Conservation (phyloP, 2,888 invertebrate genomes). For the Nymphalis polychloros region DNA sequence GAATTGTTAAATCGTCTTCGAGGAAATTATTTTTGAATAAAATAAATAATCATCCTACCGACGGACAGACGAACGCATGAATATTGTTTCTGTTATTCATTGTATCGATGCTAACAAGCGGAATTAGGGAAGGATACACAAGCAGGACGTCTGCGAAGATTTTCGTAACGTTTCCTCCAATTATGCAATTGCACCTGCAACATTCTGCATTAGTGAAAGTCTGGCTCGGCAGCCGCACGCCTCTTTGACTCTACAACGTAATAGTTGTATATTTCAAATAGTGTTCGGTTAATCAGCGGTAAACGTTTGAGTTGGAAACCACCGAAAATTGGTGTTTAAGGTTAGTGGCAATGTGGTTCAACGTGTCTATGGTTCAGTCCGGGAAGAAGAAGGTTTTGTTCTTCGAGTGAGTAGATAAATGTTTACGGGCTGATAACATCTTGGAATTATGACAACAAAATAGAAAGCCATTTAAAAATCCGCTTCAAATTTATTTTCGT, state of each 20-base stretch:
- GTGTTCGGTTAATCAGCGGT: conserved; percentile 29
- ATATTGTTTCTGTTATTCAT: background rate
- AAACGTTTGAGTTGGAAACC: conserved; percentile 15
- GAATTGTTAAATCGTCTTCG: no score
- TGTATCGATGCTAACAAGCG: conserved; percentile 22
- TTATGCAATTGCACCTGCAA: conserved; percentile 50
- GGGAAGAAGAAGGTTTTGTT: conserved; percentile 58
- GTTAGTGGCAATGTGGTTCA: conserved; percentile 55
- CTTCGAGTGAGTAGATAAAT: conserved; percentile 51
- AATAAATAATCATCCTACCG: background rate
- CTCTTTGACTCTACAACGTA: conserved; percentile 35
- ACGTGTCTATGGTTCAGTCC: conserved; percentile 59
- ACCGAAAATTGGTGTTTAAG: conserved; percentile 10
- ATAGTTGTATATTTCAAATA: conserved; percentile 40
- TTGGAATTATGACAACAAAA: background rate
- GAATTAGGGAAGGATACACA: conserved; percentile 51
- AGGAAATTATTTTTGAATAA: no score
- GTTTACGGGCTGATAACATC: no score
- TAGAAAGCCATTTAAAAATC: background rate
- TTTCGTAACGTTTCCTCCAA: conserved; percentile 67
- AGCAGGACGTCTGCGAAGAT: conserved; percentile 55
- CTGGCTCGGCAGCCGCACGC: conserved; percentile 41
- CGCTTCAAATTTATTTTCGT: no score
- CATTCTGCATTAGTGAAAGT: conserved; percentile 57
- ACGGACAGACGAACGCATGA: background rate